These are phyloP conservation scores for Timandra comae DNA, from an alignment of 2,888 invertebrate genomes.

Conservation along the genomic window DNA sequence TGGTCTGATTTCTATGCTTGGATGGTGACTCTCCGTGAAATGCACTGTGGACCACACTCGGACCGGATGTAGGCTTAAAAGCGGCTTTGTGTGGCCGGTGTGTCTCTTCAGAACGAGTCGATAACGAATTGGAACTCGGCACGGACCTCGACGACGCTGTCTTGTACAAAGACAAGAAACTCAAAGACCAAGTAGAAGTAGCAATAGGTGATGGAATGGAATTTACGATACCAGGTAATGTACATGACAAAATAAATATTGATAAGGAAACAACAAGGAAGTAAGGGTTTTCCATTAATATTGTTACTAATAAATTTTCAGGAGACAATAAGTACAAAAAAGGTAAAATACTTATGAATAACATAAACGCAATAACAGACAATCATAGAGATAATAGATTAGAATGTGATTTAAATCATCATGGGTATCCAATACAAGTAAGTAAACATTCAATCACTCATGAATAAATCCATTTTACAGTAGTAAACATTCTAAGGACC, in stretches of 20 bases:
- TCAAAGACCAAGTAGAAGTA: constrained; percentile 92
- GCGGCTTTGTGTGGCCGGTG: constrained; percentile 79
- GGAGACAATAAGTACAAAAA: constrained; percentile 90
- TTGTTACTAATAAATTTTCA: constrained; percentile 36
- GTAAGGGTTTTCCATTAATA: neutral
- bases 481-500: too few species aligned
- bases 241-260: neutral
- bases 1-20: constrained; percentile 77
- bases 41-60: constrained; percentile 42
- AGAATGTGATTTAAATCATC: constrained; percentile 85
- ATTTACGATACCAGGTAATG: constrained; percentile 90
- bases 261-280: neutral
- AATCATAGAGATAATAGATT: constrained; percentile 86
- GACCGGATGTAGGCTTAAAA: constrained; percentile 70
- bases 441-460: constrained; percentile 1
- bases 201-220: constrained; percentile 96
- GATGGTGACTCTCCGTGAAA: constrained; percentile 45
- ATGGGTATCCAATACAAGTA: constrained; percentile 80
- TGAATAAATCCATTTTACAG: too few species aligned
- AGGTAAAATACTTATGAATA: constrained; percentile 87
- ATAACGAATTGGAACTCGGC: constrained; percentile 80
- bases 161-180: constrained; percentile 90
- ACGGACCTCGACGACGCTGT: constrained; percentile 88
- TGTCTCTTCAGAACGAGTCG: constrained; percentile 81
- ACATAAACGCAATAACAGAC: constrained; percentile 86